Evolutionary conservation across 2,797 vertebrate species (phyloP).

Genomic region (Corythornis leucogaster): DNA sequence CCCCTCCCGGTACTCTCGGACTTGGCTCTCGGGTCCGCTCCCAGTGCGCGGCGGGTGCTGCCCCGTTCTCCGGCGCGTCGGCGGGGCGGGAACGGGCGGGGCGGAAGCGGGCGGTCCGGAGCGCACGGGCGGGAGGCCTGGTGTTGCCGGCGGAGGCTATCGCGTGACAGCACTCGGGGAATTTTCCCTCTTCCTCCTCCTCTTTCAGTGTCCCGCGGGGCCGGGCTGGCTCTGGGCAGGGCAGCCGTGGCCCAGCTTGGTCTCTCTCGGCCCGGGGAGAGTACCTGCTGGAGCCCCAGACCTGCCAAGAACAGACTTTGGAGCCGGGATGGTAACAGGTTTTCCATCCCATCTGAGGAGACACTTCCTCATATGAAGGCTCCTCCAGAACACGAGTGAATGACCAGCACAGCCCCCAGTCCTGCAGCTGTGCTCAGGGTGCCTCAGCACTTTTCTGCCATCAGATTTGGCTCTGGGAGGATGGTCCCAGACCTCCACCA

Average conservation of each 20-base stretch:
- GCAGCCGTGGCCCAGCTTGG: neutral
- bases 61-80: neutral
- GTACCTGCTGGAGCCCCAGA: neutral
- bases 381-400: neutral
- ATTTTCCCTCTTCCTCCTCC: neutral
- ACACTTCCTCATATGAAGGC: neutral
- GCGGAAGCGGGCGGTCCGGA: neutral
- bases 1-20: neutral
- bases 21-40: neutral
- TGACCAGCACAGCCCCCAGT: neutral
- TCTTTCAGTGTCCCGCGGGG: neutral
- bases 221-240: neutral
- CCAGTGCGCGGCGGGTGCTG: neutral
- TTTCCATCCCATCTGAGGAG: neutral
- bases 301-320: too few species aligned
- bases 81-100: neutral
- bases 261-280: neutral
- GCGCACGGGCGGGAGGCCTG: neutral
- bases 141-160: neutral
- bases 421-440: fast-evolving
- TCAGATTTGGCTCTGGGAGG: neutral
- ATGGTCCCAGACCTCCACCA: too few species aligned
- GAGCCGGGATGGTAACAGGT: neutral
- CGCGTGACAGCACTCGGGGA: neutral
- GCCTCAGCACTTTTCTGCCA: fast-evolving